Evolutionary conservation across 2,888 invertebrate genomes (phyloP).

Genomic region (Camponotus fellah): DNA sequence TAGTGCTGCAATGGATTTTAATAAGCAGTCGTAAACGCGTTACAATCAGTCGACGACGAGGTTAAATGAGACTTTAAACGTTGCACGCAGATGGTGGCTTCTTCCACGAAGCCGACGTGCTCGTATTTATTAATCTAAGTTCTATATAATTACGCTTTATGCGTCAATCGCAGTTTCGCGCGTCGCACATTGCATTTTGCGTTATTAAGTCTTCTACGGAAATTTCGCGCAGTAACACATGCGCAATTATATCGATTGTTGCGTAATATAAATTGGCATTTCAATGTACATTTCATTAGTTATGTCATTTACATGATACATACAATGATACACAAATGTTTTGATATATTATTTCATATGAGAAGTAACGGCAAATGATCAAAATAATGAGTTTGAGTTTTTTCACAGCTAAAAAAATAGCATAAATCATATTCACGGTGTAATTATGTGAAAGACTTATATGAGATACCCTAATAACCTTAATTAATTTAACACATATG

Average conservation of each 20-base stretch:
- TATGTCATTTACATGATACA: background rate
- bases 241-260: background rate
- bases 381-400: background rate
- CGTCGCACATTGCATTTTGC: background rate
- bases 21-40: constrained; percentile 68
- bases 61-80: constrained; percentile 68
- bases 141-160: constrained; percentile 61
- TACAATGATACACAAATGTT: background rate
- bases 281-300: background rate
- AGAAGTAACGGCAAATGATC: background rate
- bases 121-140: constrained; percentile 67
- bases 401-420: background rate
- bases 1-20: constrained; percentile 63
- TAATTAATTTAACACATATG: constrained; percentile 50
- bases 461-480: constrained; percentile 18
- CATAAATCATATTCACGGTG: constrained; percentile 1
- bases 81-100: constrained; percentile 55
- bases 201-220: background rate
- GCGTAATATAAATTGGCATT: background rate
- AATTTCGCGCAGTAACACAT: background rate
- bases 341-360: background rate
- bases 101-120: constrained; percentile 49
- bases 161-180: constrained; percentile 28
- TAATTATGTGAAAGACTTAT: constrained; percentile 41
- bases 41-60: constrained; percentile 59